Conservation (phyloP, 1,140 invertebrate genomes). For the Drosophila yakuba region DNA sequence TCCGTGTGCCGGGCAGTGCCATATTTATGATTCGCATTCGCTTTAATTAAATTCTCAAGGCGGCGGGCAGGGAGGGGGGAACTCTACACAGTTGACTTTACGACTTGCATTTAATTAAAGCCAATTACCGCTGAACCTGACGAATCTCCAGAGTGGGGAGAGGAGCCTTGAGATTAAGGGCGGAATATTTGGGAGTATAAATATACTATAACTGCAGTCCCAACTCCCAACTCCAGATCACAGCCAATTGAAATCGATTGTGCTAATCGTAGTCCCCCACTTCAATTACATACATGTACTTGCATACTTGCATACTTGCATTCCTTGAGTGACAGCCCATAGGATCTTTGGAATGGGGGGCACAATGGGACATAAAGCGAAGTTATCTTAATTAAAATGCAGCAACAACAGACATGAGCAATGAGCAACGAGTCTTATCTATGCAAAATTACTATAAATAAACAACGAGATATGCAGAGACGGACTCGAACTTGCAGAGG, state of each 20-base stretch:
- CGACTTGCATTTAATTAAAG: conserved; percentile 78
- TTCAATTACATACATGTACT: not conserved
- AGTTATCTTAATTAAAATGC: conserved; percentile 80
- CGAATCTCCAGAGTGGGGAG: not conserved
- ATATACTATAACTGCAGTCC: not conserved
- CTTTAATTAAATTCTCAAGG: conserved; percentile 71
- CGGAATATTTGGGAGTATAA: not conserved
- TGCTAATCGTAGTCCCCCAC: conserved; percentile 8
- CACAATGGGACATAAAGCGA: conserved; percentile 43
- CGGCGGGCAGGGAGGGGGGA: conserved; percentile 4
- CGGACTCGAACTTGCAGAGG: conserved; percentile 14
- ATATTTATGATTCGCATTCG: conserved; percentile 77
- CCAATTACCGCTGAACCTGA: conserved; percentile 54
- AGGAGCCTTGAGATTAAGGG: conserved; percentile 9
- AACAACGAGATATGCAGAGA: conserved; percentile 31
- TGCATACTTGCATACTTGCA: not conserved
- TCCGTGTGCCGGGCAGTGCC: conserved; percentile 31
- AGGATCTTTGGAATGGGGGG: not conserved
- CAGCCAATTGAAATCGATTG: conserved; percentile 33
- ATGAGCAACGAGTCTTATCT: conserved; percentile 46
- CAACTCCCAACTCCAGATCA: conserved; percentile 2
- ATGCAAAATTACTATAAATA: conserved; percentile 46
- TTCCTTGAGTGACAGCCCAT: conserved; percentile 21
- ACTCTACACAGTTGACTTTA: conserved; percentile 65
- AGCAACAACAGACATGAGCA: conserved; percentile 51